Percentiles rank a stretch among this genome's conserved stretches.
These are phyloP conservation scores for Calosoma granatense DNA, from an alignment of 1,140 invertebrate species.

Conservation along the genomic window DNA sequence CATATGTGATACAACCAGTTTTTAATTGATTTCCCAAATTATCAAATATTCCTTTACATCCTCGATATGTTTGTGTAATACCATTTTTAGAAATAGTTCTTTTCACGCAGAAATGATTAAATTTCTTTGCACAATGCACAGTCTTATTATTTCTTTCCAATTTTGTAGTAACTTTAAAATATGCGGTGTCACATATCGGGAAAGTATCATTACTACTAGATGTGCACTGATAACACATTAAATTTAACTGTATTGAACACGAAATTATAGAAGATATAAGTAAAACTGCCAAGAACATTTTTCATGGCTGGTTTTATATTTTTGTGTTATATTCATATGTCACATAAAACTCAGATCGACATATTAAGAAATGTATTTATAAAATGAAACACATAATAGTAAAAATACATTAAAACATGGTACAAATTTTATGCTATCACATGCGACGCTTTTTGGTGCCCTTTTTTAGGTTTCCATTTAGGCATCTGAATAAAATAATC, in stretches of 20 bases:
- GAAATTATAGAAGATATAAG: too few relatives aligned
- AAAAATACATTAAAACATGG: too few relatives aligned
- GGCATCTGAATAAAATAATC: constrained; percentile 44
- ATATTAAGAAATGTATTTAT: too few relatives aligned
- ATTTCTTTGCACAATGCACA: background rate
- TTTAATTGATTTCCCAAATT: background rate
- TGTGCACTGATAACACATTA: background rate
- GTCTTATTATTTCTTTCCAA: background rate
- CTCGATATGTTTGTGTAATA: background rate
- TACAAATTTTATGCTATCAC: background rate
- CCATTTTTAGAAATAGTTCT: background rate
- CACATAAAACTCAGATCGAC: too few relatives aligned
- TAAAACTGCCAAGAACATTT: too few relatives aligned
- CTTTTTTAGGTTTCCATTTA: constrained; percentile 14
- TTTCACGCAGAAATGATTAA: background rate
- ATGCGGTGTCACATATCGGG: background rate
- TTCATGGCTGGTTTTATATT: too few relatives aligned
- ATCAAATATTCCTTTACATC: background rate
- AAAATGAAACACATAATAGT: too few relatives aligned
- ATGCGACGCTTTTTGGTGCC: background rate
- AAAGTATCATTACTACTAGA: background rate
- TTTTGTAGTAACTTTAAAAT: background rate
- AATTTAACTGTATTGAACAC: background rate
- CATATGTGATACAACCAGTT: background rate
- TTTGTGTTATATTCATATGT: too few relatives aligned